phyloP scores from a whole-genome alignment of 2,113 vertebrate species.

The Phrynocephalus versicolor region DNA sequence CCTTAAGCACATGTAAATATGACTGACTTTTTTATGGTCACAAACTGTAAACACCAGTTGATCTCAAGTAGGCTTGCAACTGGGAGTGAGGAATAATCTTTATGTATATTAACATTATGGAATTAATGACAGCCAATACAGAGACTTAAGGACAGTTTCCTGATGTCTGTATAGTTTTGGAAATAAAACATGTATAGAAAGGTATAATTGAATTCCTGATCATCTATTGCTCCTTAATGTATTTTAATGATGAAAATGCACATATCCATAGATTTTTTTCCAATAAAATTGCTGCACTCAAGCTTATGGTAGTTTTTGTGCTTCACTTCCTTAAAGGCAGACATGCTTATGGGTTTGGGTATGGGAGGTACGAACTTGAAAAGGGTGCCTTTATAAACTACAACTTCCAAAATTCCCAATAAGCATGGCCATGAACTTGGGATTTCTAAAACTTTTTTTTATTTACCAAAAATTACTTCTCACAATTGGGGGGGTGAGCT shows the following conservation, averaged over 20 bases:
- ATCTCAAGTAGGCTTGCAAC: constrained; percentile 61
- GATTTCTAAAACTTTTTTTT: not conserved
- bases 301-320: constrained; percentile 34
- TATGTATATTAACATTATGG: constrained; percentile 54
- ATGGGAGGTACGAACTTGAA: too few species aligned
- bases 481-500: not conserved
- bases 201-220: constrained; percentile 56
- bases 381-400: too few species aligned
- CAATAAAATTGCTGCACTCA: constrained; percentile 92
- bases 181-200: constrained; percentile 70
- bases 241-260: constrained; percentile 86
- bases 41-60: constrained; percentile 69
- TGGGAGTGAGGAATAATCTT: constrained; percentile 49
- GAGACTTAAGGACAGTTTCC: constrained; percentile 64
- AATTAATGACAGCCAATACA: constrained; percentile 55
- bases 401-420: too few species aligned
- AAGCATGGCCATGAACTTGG: too few species aligned
- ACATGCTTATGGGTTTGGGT: not conserved
- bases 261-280: constrained; percentile 87
- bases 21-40: constrained; percentile 73
- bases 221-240: constrained; percentile 74
- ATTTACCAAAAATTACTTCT: not conserved
- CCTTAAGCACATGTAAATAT: constrained; percentile 86
- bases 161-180: constrained; percentile 74
- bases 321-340: constrained; percentile 4